Evolutionary conservation across 2,888 invertebrate species (phyloP), one percentile per base, ranked within the genome.

Genomic region (Trissolcus brochymenae): DNA sequence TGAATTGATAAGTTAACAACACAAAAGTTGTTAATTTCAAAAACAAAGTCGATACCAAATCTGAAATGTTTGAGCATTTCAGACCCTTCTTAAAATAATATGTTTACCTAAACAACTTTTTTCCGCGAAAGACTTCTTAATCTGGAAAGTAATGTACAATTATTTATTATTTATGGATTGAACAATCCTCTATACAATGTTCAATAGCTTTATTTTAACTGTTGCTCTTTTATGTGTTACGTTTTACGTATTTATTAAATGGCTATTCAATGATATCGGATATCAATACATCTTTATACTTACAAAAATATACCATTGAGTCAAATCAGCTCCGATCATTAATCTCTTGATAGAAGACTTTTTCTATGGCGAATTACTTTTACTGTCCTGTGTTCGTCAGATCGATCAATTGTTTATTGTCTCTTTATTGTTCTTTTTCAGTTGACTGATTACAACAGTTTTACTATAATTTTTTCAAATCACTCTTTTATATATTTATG

Each of bases 1-100:
- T 16, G n/a, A 14, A 46, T n/a, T 1, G 16, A 14, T 6, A n/a
- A 46, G 2, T 16, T 46, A 4, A 16, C n/a, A n/a, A n/a, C n/a
- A 46, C 16, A 46, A 16, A 46, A 14, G n/a, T 6, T 11, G 16
- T 46, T 46, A 11, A 16, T 46, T n/a, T 46, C 16, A 0, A 46
- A 46, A 14, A 46, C 16, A 46, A 9, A 51, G 71, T 76, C 80
- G 76, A 82, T 81, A 80, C 82, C 75, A 80, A 81, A 80, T 82
- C 82, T 81, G 82, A 83, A 84, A 82, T 80, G 76, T 51, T 86
- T 84, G 86, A 86, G 84, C 85, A 84, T 85, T 67, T 71, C 49
- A 67, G 56, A 61, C 16, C 40, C 29, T 41, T 50, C 46, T 50
- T 66, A 35, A 67, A 55, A 49, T 11, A 55, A 41, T 43, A 25